These are phyloP conservation scores for Oenanthe melanoleuca DNA, from an alignment of 2,113 vertebrate species.

Conservation along the genomic window DNA sequence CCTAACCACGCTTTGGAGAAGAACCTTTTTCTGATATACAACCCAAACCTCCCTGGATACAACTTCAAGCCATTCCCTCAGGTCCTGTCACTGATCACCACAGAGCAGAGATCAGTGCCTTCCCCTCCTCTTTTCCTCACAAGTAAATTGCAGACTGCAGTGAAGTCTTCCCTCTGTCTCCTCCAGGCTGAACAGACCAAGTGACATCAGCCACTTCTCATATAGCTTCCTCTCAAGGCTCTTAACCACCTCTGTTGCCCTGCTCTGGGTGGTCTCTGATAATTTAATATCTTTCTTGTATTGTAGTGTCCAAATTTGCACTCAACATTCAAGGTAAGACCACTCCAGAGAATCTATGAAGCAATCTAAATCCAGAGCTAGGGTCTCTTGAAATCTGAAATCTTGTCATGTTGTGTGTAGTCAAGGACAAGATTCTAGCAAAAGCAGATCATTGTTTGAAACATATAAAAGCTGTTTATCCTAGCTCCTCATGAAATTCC, in stretches of 20 bases:
- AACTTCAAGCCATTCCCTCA: background rate
- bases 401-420: background rate
- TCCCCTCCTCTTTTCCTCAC: background rate
- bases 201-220: no score
- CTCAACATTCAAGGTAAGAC: background rate
- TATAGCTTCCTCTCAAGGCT: accelerated
- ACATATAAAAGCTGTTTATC: background rate
- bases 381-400: background rate
- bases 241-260: background rate
- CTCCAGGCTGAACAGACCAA: background rate
- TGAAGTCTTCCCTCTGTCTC: background rate
- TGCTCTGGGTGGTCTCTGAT: background rate
- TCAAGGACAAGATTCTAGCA: background rate
- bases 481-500: background rate
- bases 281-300: background rate
- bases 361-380: background rate
- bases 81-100: background rate
- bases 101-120: background rate
- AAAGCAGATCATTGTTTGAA: background rate
- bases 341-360: background rate
- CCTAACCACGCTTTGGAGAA: background rate
- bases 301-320: background rate
- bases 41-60: background rate
- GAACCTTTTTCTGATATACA: background rate
- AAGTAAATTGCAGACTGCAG: background rate